Conservation (phyloP, 2,113 vertebrate species). For the Sinocyclocheilus rhinocerous region DNA sequence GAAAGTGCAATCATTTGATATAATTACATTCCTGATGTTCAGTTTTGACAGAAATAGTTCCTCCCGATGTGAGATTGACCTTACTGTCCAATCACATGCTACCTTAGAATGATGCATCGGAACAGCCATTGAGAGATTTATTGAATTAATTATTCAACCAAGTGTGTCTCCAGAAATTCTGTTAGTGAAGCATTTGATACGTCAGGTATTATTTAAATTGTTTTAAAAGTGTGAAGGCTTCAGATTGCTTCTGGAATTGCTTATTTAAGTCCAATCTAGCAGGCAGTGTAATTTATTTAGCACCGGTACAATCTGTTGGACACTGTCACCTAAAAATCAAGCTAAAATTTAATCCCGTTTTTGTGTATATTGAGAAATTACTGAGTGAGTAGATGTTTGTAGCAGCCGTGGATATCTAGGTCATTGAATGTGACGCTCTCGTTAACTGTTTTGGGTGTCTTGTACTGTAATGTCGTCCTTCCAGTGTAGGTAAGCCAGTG, state of each 20-base stretch:
- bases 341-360: background rate
- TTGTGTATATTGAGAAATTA: slow-evolving; percentile 7
- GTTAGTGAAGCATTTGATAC: background rate
- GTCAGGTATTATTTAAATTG: background rate
- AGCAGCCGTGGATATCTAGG: background rate
- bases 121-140: background rate
- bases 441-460: background rate
- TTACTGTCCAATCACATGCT: background rate
- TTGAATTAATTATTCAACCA: background rate
- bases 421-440: background rate
- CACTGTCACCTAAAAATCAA: slow-evolving; percentile 22
- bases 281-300: slow-evolving; percentile 7
- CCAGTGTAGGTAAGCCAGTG: slow-evolving; percentile 14
- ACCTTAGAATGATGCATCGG: background rate
- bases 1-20: background rate
- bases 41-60: background rate
- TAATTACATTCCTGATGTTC: background rate
- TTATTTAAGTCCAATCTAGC: slow-evolving; percentile 2
- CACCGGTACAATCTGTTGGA: background rate
- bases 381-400: background rate
- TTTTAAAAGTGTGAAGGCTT: background rate
- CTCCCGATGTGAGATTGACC: background rate
- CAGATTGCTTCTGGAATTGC: slow-evolving; percentile 26
- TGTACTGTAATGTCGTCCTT: background rate
- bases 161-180: background rate